These are phyloP conservation scores for Hydrophis major DNA, from an alignment of 2,797 vertebrate genomes.

Conservation along the genomic window DNA sequence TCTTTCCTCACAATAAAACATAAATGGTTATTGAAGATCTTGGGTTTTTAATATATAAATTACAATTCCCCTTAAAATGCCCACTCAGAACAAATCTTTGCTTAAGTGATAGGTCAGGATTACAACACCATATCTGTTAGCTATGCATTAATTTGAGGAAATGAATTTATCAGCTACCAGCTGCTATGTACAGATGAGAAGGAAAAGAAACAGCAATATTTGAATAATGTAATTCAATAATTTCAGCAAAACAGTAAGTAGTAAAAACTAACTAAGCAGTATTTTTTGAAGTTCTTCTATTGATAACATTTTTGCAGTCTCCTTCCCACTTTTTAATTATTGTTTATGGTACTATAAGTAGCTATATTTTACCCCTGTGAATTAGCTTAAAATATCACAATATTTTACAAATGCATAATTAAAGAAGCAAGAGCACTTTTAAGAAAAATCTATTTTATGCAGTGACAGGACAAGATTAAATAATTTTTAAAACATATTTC, in stretches of 20 bases:
- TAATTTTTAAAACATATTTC: background rate
- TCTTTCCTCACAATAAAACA: background rate
- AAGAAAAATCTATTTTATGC: background rate
- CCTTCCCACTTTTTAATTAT: background rate
- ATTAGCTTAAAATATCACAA: background rate
- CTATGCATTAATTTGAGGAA: background rate
- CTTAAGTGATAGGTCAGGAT: background rate
- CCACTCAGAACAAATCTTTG: background rate
- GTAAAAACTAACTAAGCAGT: background rate
- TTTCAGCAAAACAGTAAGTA: background rate
- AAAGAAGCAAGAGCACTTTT: background rate
- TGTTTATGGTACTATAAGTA: background rate
- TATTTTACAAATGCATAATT: background rate
- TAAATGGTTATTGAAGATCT: background rate
- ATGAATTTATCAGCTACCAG: background rate
- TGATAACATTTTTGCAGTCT: background rate
- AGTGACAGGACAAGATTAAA: background rate
- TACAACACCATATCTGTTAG: background rate
- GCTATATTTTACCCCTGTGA: background rate
- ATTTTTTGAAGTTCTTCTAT: background rate
- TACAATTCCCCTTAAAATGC: background rate
- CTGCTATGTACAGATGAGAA: background rate
- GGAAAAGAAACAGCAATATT: background rate
- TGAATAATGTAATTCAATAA: background rate
- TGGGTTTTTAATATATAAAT: background rate